Percentiles rank a stretch among this genome's conserved stretches.
These are phyloP conservation scores for Battus philenor DNA, from an alignment of 1,140 invertebrate species.

Conservation along the genomic window DNA sequence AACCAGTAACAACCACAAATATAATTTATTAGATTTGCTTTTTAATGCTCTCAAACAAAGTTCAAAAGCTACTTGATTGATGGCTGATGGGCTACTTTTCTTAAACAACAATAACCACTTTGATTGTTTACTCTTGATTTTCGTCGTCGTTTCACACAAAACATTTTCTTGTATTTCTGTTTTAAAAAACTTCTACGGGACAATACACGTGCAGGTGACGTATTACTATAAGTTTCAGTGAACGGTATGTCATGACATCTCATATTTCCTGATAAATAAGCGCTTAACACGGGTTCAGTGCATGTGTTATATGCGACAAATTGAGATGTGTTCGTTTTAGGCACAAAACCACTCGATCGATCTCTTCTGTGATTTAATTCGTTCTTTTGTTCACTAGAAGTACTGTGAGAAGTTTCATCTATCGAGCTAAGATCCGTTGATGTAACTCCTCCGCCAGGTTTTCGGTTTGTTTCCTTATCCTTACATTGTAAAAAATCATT, in stretches of 20 bases:
- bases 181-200: slow-evolving; percentile 32
- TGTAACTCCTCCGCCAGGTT: slow-evolving; percentile 27
- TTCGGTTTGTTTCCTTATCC: slow-evolving; percentile 45
- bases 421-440: slow-evolving; percentile 37
- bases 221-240: slow-evolving; percentile 10
- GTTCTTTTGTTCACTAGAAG: slow-evolving; percentile 30
- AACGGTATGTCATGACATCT: slow-evolving; percentile 1
- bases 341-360: slow-evolving; percentile 30
- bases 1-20: background rate
- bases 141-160: slow-evolving; percentile 33
- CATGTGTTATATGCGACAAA: slow-evolving; percentile 26
- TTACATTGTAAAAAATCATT: slow-evolving; percentile 41
- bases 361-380: slow-evolving; percentile 4
- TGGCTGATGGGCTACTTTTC: slow-evolving; percentile 9
- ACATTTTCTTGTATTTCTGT: slow-evolving; percentile 41
- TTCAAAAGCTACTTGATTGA: no score
- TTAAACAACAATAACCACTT: slow-evolving; percentile 14
- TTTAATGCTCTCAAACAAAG: no score
- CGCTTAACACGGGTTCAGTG: slow-evolving; percentile 20
- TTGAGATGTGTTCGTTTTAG: slow-evolving; percentile 27
- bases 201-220: slow-evolving; percentile 19
- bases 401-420: slow-evolving; percentile 37
- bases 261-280: slow-evolving; percentile 19
- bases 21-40: background rate
- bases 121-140: slow-evolving; percentile 28